Conservation (phyloP, 2,113 vertebrate genomes). For the Rhynchopsitta pachyrhyncha region DNA sequence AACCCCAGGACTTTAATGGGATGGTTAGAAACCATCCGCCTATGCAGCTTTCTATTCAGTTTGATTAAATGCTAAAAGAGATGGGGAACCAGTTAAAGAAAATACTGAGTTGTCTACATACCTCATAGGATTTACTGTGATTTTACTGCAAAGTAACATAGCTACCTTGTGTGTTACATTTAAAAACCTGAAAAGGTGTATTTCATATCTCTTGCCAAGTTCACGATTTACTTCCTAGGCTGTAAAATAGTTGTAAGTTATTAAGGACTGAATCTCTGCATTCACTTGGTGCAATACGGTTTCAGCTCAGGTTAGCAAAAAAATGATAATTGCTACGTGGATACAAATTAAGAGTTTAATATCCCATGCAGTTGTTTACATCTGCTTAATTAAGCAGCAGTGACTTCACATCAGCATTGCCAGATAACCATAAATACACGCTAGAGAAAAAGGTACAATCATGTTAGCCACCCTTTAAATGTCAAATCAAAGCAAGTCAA, state of each 20-base stretch:
- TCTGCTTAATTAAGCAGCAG: constrained; percentile 50
- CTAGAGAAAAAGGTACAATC: background rate
- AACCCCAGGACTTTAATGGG: background rate
- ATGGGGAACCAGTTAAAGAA: background rate
- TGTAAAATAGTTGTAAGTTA: background rate
- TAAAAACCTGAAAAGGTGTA: background rate
- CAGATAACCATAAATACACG: background rate
- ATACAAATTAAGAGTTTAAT: constrained; percentile 44
- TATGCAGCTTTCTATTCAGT: background rate
- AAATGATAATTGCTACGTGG: background rate
- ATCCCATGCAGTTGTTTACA: constrained; percentile 56
- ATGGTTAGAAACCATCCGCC: background rate
- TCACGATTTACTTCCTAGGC: background rate
- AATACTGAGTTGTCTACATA: background rate
- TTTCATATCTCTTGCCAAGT: background rate
- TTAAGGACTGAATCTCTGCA: background rate
- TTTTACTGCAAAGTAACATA: background rate
- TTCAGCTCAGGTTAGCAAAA: background rate
- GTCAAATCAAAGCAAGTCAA: background rate
- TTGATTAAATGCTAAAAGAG: background rate
- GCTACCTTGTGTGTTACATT: background rate
- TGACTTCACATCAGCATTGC: constrained; percentile 35
- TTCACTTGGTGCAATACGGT: background rate
- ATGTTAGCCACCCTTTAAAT: background rate
- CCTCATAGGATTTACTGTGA: background rate